These are phyloP conservation scores for Procavia capensis DNA, from an alignment of 2,113 vertebrate genomes.

Conservation along the genomic window DNA sequence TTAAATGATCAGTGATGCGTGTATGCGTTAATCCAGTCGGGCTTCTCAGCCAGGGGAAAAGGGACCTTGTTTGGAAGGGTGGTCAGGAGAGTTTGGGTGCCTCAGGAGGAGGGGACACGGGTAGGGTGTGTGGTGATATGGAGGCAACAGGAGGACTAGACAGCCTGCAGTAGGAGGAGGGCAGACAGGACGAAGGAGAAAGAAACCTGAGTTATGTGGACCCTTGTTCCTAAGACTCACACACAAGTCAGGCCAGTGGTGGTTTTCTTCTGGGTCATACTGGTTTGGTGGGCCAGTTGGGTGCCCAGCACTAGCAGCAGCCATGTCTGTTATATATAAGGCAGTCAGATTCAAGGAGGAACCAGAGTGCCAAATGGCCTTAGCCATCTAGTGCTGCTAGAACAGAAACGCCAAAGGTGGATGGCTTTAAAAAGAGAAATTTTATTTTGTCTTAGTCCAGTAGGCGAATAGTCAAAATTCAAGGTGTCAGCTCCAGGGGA, in stretches of 20 bases:
- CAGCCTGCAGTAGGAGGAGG: neutral
- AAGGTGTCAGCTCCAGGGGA: too few species aligned
- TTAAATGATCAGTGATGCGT: slow-evolving; percentile 4
- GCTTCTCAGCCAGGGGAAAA: neutral
- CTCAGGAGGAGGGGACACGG: neutral
- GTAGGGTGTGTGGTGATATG: neutral
- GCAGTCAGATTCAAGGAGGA: neutral
- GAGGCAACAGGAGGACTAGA: neutral
- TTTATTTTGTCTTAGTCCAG: too few species aligned
- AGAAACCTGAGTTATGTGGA: neutral
- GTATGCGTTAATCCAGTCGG: neutral
- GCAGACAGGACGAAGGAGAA: neutral
- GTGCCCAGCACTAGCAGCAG: neutral
- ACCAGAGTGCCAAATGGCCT: neutral
- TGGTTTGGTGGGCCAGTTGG: neutral
- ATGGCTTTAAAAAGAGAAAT: too few species aligned
- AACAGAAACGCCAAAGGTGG: too few species aligned
- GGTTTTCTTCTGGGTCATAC: neutral
- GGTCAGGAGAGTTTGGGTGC: neutral
- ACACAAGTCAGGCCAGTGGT: neutral
- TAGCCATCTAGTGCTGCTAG: too few species aligned
- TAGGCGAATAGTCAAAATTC: too few species aligned
- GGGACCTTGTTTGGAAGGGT: neutral
- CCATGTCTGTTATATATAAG: accelerated
- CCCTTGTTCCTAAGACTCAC: neutral